Conservation (phyloP, 1,140 invertebrate genomes). For the Drosophila triauraria region DNA sequence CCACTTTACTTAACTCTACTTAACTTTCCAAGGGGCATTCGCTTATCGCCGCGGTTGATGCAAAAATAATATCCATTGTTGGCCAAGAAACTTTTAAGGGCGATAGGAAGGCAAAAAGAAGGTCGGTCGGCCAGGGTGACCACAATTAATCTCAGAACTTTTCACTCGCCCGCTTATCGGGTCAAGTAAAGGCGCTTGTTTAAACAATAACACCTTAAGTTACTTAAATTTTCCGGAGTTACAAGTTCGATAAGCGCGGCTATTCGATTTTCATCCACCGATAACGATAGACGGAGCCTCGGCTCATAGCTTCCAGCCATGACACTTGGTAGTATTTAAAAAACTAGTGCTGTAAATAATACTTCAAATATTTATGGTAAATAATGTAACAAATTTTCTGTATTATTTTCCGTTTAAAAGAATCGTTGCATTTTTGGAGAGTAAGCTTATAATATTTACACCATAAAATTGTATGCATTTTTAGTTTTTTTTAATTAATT, state of each 20-base stretch:
- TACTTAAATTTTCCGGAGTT: too few species aligned
- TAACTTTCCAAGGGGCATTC: slow-evolving; percentile 13
- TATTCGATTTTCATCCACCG: slow-evolving; percentile 17
- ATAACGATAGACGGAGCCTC: background rate
- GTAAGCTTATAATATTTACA: too few species aligned
- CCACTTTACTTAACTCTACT: slow-evolving; percentile 41
- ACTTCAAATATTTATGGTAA: background rate
- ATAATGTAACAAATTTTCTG: too few species aligned
- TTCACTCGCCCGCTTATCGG: background rate
- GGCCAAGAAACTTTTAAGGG: slow-evolving; percentile 36
- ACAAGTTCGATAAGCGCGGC: background rate
- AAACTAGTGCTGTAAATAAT: slow-evolving; percentile 1
- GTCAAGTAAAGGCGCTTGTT: background rate
- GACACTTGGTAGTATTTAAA: background rate
- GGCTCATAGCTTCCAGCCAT: background rate
- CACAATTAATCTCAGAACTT: slow-evolving; percentile 21
- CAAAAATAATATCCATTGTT: slow-evolving; percentile 60
- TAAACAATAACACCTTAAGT: background rate
- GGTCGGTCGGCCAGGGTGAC: slow-evolving; percentile 1
- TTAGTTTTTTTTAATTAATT: too few species aligned
- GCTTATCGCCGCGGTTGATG: slow-evolving; percentile 55
- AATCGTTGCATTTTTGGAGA: too few species aligned
- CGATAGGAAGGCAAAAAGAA: background rate
- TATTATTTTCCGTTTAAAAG: too few species aligned
- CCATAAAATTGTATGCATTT: too few species aligned